Base-by-base conservation (phyloP, 2,113 vertebrate genomes). In the Phyllopteryx taeniolatus region DNA sequence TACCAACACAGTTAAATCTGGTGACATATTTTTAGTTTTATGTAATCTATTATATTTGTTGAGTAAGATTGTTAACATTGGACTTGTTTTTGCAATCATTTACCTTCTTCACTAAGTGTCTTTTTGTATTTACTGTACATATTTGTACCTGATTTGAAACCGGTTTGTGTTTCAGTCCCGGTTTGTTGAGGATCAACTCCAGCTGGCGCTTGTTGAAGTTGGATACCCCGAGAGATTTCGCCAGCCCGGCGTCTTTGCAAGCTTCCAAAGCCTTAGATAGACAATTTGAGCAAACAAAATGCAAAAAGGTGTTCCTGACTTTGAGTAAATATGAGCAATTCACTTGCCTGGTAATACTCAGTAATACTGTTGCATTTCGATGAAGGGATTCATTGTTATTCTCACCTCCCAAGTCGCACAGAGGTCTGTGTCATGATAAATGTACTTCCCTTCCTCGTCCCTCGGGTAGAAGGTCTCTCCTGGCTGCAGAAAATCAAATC, bases 331-430 rank as follows among this genome's bases (percentile, higher is more conserved):
- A 51, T 5, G 4, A 5, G 19, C 9, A 35, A 39, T 51, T 68
- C 15, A 11, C 13, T 68, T 20, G 11, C 64, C 47, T 53, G 44
- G 22, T 46, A 27, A 47, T 49, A 44, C 43, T 46, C 13, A 31
- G 15, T 9, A 31, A 49, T 49, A 27, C 10, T 22, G 46, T 35
- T 63, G 31, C 31, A 35, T 63, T 42, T 63, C 8, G 8, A 62
- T 47, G 15, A 1, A 15, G 13, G 15, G 9, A 8, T 61, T 6
- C 3, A 61, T 12, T 43, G 8, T 0, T 15, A 64, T 5, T 66
- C 93, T 94, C 87, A 98, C 96, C 94, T 97, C 95, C 97, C 97
- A 99, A 39, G 94, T 98, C 11, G 94, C 94, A 80, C 95, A 94
- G 43, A 98, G 90, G 71, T 99, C 88, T 59, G 93, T 92, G 49